Evolutionary conservation across 1,140 invertebrate genomes (phyloP).

Genomic region (Bombyx mandarina): DNA sequence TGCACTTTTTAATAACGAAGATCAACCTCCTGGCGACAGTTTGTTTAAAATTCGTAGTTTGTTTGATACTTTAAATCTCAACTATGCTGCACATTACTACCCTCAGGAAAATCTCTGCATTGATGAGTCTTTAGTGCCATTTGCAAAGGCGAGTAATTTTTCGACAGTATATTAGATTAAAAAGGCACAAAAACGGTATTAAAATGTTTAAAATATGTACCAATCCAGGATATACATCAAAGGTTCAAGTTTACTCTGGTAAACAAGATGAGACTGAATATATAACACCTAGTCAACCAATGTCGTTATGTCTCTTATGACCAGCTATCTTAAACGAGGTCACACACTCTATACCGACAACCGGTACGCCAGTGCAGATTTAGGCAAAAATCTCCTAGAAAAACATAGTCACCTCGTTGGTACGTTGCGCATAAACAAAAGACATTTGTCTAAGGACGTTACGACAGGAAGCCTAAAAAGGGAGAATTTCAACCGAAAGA

Average conservation of each 20-base stretch:
- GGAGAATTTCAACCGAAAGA: slow-evolving; percentile 30
- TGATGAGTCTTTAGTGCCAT: slow-evolving; percentile 14
- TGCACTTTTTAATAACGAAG: slow-evolving; percentile 22
- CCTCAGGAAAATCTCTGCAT: slow-evolving; percentile 30
- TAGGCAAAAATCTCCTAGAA: slow-evolving; percentile 39
- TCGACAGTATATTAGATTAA: slow-evolving; percentile 42
- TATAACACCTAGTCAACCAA: slow-evolving; percentile 17
- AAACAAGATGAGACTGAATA: slow-evolving; percentile 10
- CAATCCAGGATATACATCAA: slow-evolving; percentile 32
- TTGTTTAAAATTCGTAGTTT: slow-evolving; percentile 2
- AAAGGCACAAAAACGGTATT: slow-evolving; percentile 45
- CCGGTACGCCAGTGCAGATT: slow-evolving; percentile 47
- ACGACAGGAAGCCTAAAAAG: slow-evolving; percentile 31
- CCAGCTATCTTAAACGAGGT: slow-evolving; percentile 25
- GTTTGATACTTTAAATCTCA: slow-evolving; percentile 2
- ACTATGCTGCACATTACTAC: slow-evolving; percentile 11
- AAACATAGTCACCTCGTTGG: slow-evolving; percentile 44
- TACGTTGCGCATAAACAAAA: slow-evolving; percentile 6
- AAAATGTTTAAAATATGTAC: slow-evolving; percentile 49
- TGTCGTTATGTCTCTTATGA: slow-evolving; percentile 28
- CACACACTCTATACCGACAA: slow-evolving; percentile 48
- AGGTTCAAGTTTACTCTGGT: slow-evolving; percentile 31
- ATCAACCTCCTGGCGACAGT: neutral
- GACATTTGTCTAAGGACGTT: slow-evolving; percentile 5
- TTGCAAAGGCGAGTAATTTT: slow-evolving; percentile 28